Base-by-base conservation (phyloP, 2,797 vertebrate species). In the Chaetophractus vellerosus region DNA sequence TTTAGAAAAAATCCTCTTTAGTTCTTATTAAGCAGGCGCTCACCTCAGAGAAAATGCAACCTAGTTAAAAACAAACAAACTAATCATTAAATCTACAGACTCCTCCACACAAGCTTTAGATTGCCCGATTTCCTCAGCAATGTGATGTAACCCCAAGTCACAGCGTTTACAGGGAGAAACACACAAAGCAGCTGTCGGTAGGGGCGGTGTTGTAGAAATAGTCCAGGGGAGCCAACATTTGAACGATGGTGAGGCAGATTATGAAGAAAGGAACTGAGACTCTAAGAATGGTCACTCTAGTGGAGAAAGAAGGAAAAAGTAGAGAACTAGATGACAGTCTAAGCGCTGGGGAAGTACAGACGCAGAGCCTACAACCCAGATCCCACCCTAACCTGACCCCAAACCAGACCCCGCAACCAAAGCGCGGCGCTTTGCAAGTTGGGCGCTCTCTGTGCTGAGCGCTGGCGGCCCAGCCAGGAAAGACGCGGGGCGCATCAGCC, bases 381-480 rank as follows among this genome's bases (percentile, higher is more conserved):
- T 6, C 45, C 5, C 23, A 16, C 26, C 36, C 12, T 0, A 33
- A 50, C 23, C 23, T 0, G 4, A 2, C 15, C 61, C 1, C 0
- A 38, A 38, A 38, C 38, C 38, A 38, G 6, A 38, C n/a, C n/a
- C n/a, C n/a, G 10, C 66, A 59, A 48, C 31, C 5, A 26, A 52
- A 11, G 12, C 2, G 3, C 2, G 5, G 28, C 7, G 7, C 61
- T 79, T 5, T 11, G 63, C 36, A 1, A 9, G 18, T 9, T 63
- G 28, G 45, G 33, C 41, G 93, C 41, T 24, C 48, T 91, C 23
- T 75, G 95, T 41, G 69, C 57, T 0, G 48, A 7, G 38, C 28
- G 0, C 5, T 0, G 2, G 36, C 0, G 33, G 15, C 11, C 10
- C 0, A 15, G 23, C 2, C 4, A 9, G 0, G 2, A 1, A 21